These are phyloP conservation scores for Pogoniulus pusillus DNA, from an alignment of 2,797 vertebrate genomes.

Conservation along the genomic window DNA sequence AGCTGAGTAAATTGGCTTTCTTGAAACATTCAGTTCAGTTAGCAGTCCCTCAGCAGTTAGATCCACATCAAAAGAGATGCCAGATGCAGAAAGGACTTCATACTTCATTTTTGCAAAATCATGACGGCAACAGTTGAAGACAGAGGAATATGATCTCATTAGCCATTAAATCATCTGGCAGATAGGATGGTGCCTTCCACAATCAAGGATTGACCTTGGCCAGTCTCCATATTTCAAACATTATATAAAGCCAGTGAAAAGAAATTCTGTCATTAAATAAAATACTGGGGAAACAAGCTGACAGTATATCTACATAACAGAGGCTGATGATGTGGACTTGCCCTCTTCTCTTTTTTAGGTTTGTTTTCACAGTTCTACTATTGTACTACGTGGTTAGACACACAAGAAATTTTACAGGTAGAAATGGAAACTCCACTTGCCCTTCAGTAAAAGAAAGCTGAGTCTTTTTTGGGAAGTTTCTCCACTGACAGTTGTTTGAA, in stretches of 20 bases:
- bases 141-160: conserved; percentile 78
- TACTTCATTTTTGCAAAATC: conserved; percentile 81
- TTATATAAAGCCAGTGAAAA: conserved; percentile 39
- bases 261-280: conserved; percentile 43
- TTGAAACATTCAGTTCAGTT: conserved; percentile 79
- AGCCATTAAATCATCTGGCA: conserved; percentile 73
- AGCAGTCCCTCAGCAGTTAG: conserved; percentile 81
- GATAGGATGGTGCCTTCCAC: conserved; percentile 61
- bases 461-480: not conserved
- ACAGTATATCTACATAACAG: not conserved
- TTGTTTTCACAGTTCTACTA: conserved; percentile 15
- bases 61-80: conserved; percentile 83
- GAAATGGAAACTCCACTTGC: not conserved
- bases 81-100: conserved; percentile 81
- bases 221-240: conserved; percentile 50
- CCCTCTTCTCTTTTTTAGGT: not conserved
- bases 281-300: conserved; percentile 29
- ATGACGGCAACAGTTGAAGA: conserved; percentile 74
- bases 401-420: not conserved
- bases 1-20: conserved; percentile 86
- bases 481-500: not conserved
- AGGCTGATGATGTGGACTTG: not conserved
- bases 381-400: not conserved
- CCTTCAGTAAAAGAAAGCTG: not conserved
- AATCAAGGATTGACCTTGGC: conserved; percentile 59